Conservation (phyloP, 2,113 vertebrate species). For the Cheirogaleus medius region DNA sequence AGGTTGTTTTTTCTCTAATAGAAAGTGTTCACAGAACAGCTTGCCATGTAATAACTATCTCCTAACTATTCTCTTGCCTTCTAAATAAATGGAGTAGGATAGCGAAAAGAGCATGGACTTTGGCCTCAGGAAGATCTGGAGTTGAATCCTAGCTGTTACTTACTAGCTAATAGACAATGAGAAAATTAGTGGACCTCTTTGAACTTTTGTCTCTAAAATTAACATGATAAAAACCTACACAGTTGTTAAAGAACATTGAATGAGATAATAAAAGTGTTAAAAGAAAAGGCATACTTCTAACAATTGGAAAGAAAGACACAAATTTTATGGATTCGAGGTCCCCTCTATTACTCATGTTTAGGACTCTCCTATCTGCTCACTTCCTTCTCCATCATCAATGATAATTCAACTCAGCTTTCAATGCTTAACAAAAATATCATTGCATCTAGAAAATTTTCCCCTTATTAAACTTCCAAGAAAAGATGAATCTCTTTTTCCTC, state of each 20-base stretch:
- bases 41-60: not conserved
- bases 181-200: not conserved
- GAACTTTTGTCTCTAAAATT: not conserved
- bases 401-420: not conserved
- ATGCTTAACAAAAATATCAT: not conserved
- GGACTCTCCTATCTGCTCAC: not conserved
- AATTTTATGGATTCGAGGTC: not conserved
- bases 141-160: not conserved
- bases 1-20: not conserved
- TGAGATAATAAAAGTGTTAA: not conserved
- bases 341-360: not conserved
- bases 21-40: not conserved
- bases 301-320: constrained; percentile 5
- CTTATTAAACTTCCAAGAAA: not conserved
- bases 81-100: not conserved
- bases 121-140: not conserved
- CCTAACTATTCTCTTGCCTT: not conserved
- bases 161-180: not conserved
- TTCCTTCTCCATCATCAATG: not conserved
- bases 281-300: constrained; percentile 10
- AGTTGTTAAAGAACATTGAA: not conserved
- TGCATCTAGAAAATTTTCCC: not conserved
- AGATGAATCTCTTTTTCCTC: not conserved
- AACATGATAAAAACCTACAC: not conserved
- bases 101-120: not conserved